Evolutionary conservation across 2,113 vertebrate species (phyloP).

Genomic region (Cynocephalus volans): DNA sequence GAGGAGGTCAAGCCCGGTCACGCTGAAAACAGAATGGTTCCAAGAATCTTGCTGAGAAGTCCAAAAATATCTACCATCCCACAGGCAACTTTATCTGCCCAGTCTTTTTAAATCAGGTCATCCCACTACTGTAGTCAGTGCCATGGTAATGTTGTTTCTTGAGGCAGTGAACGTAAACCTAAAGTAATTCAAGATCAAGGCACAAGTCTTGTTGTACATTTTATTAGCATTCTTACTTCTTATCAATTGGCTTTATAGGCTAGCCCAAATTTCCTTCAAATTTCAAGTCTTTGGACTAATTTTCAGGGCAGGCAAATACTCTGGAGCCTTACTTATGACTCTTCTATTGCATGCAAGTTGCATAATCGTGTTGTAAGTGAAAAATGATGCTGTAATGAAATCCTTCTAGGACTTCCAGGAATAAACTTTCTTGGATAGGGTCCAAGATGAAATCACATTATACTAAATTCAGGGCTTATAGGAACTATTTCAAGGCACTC

Average conservation of each 20-base stretch:
- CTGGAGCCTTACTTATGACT: slow-evolving; percentile 13
- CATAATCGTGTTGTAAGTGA: slow-evolving; percentile 72
- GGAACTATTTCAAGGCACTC: slow-evolving; percentile 1
- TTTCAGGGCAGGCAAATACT: slow-evolving; percentile 61
- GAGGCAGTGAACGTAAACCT: neutral
- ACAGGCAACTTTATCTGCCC: slow-evolving; percentile 71
- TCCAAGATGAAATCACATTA: slow-evolving; percentile 75
- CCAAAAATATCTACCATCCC: slow-evolving; percentile 83
- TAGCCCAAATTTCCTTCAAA: slow-evolving; percentile 25
- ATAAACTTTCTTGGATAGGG: slow-evolving; percentile 71
- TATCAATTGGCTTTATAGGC: slow-evolving; percentile 11
- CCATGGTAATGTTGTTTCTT: neutral
- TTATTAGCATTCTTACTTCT: slow-evolving; percentile 16
- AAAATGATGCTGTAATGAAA: slow-evolving; percentile 77
- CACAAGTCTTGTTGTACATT: neutral
- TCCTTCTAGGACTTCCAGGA: slow-evolving; percentile 81
- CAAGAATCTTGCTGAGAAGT: slow-evolving; percentile 82
- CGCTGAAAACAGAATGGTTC: slow-evolving; percentile 77
- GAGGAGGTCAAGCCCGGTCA: slow-evolving; percentile 74
- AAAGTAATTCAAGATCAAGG: slow-evolving; percentile 6
- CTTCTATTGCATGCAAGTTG: slow-evolving; percentile 74
- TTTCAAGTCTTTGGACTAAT: slow-evolving; percentile 52
- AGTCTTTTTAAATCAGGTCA: slow-evolving; percentile 73
- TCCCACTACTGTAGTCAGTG: slow-evolving; percentile 14
- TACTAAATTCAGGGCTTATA: slow-evolving; percentile 28